Percentiles rank a stretch among this genome's conserved stretches.
Evolutionary conservation across 2,888 invertebrate species (phyloP).

Genomic region (Tipula lateralis): DNA sequence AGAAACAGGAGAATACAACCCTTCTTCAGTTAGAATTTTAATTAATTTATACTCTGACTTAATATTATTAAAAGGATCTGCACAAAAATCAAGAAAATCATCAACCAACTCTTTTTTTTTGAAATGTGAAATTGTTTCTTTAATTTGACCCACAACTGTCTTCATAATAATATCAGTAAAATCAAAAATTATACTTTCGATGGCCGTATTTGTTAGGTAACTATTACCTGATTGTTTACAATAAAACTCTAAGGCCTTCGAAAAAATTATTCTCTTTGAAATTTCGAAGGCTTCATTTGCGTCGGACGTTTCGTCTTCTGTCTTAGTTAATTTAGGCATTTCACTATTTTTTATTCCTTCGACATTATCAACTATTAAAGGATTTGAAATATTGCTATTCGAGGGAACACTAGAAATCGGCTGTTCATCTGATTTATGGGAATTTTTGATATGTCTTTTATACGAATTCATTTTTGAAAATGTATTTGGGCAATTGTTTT

Average conservation of each 20-base stretch:
- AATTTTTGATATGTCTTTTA: not conserved
- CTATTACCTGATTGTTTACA: not conserved
- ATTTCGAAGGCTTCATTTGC: too few relatives aligned
- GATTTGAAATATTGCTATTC: too few relatives aligned
- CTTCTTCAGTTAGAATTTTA: not conserved
- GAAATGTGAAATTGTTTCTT: not conserved
- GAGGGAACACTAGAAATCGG: too few relatives aligned
- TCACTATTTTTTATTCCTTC: not conserved
- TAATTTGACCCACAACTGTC: not conserved
- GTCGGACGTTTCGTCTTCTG: not conserved
- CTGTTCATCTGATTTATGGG: not conserved
- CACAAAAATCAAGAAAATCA: too few relatives aligned
- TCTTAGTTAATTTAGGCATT: not conserved
- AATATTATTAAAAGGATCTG: not conserved
- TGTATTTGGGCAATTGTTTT: not conserved
- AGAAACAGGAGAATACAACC: too few relatives aligned
- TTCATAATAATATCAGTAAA: not conserved
- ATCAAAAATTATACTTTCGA: too few relatives aligned
- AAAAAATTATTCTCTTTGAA: too few relatives aligned
- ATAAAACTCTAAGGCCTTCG: not conserved
- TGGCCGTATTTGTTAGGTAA: too few relatives aligned
- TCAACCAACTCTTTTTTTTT: not conserved
- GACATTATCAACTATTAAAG: too few relatives aligned
- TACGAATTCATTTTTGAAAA: not conserved
- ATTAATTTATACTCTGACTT: not conserved